Evolutionary conservation across 2,797 vertebrate species (phyloP).

Genomic region (Presbytis comata): DNA sequence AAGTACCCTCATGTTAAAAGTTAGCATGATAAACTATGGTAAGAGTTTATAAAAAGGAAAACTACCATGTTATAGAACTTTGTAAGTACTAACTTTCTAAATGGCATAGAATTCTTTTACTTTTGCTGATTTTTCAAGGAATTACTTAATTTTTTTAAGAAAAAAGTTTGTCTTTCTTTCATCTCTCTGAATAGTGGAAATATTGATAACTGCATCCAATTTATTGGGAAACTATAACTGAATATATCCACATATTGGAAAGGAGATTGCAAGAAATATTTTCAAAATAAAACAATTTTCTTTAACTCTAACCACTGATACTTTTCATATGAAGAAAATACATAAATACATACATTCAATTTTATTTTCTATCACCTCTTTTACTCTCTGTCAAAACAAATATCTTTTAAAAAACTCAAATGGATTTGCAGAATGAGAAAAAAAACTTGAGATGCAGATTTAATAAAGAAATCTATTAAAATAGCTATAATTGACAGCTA

Average conservation of each 20-base stretch:
- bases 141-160: neutral
- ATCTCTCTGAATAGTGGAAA: neutral
- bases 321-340: constrained; percentile 48
- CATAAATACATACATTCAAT: constrained; percentile 53
- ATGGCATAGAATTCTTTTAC: neutral
- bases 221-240: constrained; percentile 15
- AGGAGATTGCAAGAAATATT: neutral
- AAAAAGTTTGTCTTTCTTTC: neutral
- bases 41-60: neutral
- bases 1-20: constrained; percentile 13
- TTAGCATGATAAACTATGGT: constrained; percentile 47
- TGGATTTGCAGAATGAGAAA: constrained; percentile 25
- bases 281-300: constrained; percentile 53
- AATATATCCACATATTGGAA: constrained; percentile 13
- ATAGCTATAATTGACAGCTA: constrained; percentile 45
- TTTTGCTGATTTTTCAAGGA: neutral
- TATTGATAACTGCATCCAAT: neutral
- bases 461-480: constrained; percentile 68
- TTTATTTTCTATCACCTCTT: constrained; percentile 55
- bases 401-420: neutral
- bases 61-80: neutral
- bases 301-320: constrained; percentile 47
- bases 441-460: constrained; percentile 47
- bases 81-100: neutral
- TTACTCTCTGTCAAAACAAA: constrained; percentile 44